phyloP scores from a whole-genome alignment of 2,113 vertebrate genomes.

The Setophaga coronata region DNA sequence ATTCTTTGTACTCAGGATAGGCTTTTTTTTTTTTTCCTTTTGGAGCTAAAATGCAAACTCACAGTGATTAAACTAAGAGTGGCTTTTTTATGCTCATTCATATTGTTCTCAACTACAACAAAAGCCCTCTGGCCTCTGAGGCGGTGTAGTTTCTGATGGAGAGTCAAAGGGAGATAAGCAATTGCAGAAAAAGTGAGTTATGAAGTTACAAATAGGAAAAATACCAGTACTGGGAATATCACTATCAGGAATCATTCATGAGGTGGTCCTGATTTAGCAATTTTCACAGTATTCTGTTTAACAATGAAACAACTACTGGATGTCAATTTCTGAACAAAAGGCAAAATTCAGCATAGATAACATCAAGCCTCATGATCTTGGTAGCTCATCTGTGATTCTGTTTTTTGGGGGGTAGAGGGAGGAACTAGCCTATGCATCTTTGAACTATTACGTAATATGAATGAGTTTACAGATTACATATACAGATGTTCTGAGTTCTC shows the following conservation, averaged over 20 bases:
- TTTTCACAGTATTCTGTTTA: not conserved
- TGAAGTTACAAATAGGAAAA: not conserved
- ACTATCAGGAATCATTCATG: not conserved
- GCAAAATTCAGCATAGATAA: not conserved
- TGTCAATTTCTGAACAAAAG: not conserved
- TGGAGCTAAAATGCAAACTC: not conserved
- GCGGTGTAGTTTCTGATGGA: not conserved
- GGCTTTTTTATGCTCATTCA: not conserved
- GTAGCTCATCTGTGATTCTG: not conserved
- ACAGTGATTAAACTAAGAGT: not conserved
- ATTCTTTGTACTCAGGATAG: not conserved
- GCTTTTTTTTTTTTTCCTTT: not conserved
- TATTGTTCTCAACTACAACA: not conserved
- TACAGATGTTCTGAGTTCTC: not conserved
- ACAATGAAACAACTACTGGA: not conserved
- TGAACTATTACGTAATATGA: not conserved
- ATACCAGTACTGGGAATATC: not conserved
- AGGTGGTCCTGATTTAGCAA: not conserved
- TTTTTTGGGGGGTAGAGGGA: not conserved
- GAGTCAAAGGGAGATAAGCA: not conserved
- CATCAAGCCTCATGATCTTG: not conserved
- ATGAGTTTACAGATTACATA: not conserved
- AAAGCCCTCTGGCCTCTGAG: not conserved
- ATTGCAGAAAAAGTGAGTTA: not conserved
- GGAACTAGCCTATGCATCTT: not conserved